Evolutionary conservation across 2,797 vertebrate genomes (phyloP), one percentile per base, ranked within the genome.

Genomic region (Enteromius treurensis): DNA sequence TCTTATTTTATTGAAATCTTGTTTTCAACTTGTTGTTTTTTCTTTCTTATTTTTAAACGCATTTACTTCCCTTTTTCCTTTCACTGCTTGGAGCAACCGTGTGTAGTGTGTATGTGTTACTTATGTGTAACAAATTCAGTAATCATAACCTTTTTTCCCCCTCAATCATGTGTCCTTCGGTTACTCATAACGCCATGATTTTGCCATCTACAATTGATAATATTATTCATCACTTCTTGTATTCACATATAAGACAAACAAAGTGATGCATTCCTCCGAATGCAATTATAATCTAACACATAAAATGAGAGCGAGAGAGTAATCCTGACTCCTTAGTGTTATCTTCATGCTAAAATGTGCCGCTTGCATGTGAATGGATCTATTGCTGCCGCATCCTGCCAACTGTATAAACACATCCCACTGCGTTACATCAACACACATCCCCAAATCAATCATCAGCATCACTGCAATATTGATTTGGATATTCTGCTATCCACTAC

Each of bases 201-300:
- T 81, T 64, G 40, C 69, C 21, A 51, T 81, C 58, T 74, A 37
- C 65, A 81, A 74, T 81, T 65, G 47, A 37, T 81, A 40, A 75
- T 81, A 51, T 74, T 81, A 81, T 74, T 74, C 80, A 81, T 81
- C 64, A 74, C 70, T 40, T 49, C 45, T 74, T 81, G 49, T 37
- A 40, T 49, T 81, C 68, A 73, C 53, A 34, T 23, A n/a, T 49
- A 73, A 81, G 26, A 58, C 55, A 49, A 81, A n/a, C n/a, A 70
- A 81, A 37, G 58, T 65, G 58, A 65, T 65, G 70, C 49, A 49
- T 75, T 51, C 58, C 80, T 19, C 58, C 4, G 29, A 49, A 65
- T 40, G 70, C 45, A 65, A 64, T 81, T 74, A 51, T 40, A 74
- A 81, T 81, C 58, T 73, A 37, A 65, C 80, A 71, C 58, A 13